Base-by-base conservation (phyloP, 1,140 invertebrate species). In the Drosophila equinoxialis region DNA sequence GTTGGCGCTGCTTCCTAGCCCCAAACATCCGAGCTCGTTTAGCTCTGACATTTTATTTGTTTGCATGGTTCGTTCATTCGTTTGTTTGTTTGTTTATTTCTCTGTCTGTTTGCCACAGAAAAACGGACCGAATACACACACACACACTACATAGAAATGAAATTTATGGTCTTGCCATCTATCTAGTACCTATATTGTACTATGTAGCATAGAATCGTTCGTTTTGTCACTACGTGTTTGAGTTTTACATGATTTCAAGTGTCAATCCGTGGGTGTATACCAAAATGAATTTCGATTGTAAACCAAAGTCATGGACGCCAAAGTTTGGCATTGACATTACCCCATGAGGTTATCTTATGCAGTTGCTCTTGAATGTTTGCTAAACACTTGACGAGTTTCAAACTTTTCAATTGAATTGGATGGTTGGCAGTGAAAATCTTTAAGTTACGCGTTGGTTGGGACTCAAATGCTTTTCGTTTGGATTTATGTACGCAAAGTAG, bases 11-110 rank as follows among this genome's bases (percentile, higher is more conserved):
- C 17, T 23, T 20, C 45, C 45, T 51, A 51, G 45, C 39, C 42
- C 39, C 71, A 26, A 42, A 48, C 57, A 65, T 73, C 45, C 45
- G 45, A 51, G 8, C 11, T 51, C 17, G 45, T 51, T 51, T 69
- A 65, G 69, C 57, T 14, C 35, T 57, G 35, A 30, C 70, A 77
- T 80, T 77, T 86, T 86, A 77, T 86, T 86, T 86, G 83, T 69
- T 89, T 81, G 81, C 74, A 7, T 39, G 41, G 65, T 74, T 74
- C 68, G 66, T 62, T 77, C 71, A 63, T 69, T 58, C 71, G 67
- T 64, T 65, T 72, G 68, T 71, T 71, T 74, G 35, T 17, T n/a
- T 17, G 39, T 23, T 51, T 51, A 20, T 51, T 51, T 51, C 45
- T 23, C 45, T 51, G 45, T 51, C 45, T 51, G 45, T 51, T 51